These are phyloP conservation scores for Troides oblongomaculatus DNA, from an alignment of 2,888 invertebrate genomes.

Conservation along the genomic window DNA sequence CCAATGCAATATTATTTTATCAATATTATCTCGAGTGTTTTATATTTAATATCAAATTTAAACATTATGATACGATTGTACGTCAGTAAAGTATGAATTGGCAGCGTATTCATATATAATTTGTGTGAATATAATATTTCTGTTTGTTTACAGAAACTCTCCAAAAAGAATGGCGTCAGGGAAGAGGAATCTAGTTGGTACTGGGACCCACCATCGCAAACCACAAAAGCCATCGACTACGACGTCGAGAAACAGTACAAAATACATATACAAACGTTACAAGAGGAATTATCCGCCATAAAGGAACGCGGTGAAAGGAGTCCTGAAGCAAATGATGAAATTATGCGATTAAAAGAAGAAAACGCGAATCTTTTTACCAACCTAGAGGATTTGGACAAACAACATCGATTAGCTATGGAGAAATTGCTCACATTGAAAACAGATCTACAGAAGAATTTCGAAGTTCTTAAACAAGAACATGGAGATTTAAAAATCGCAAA, in stretches of 20 bases:
- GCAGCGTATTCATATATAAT: not conserved
- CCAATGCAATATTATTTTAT: not conserved
- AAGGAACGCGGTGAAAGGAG: slow-evolving; percentile 49
- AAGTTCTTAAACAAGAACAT: slow-evolving; percentile 69
- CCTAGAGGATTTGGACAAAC: slow-evolving; percentile 86
- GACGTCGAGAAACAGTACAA: slow-evolving; percentile 54
- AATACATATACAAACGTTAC: slow-evolving; percentile 60
- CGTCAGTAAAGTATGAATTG: not conserved
- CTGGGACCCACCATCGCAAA: slow-evolving; percentile 71
- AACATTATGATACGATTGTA: slow-evolving; percentile 11
- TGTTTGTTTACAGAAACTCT: slow-evolving; percentile 65
- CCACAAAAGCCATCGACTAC: slow-evolving; percentile 41
- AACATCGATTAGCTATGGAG: slow-evolving; percentile 86
- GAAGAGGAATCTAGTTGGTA: slow-evolving; percentile 77
- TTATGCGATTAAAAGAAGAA: slow-evolving; percentile 76
- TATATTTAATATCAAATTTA: slow-evolving; percentile 6
- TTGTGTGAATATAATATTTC: slow-evolving; percentile 32
- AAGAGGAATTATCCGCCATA: slow-evolving; percentile 67
- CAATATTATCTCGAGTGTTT: slow-evolving; percentile 10
- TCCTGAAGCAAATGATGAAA: slow-evolving; percentile 55
- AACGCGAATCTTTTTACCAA: slow-evolving; percentile 78
- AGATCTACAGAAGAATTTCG: slow-evolving; percentile 76
- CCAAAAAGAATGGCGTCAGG: slow-evolving; percentile 66
- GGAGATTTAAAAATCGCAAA: slow-evolving; percentile 70
- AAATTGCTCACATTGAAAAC: slow-evolving; percentile 76